Conservation (phyloP, 2,113 vertebrate genomes). For the Oceanites oceanicus region DNA sequence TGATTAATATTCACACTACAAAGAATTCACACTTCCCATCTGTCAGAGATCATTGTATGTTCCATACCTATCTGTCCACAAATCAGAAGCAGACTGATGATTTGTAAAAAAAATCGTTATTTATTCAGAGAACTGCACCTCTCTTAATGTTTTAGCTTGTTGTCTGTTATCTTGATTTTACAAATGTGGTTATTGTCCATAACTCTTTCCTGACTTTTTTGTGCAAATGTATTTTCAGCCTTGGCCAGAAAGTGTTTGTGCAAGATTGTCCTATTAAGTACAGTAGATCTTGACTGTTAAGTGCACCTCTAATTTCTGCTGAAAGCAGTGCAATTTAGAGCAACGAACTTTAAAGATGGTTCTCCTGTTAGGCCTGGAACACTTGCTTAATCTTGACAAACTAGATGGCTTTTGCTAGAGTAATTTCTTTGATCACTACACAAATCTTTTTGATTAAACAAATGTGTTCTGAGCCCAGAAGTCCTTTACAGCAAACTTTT, state of each 20-base stretch:
- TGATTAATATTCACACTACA: constrained; percentile 17
- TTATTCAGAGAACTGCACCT: neutral
- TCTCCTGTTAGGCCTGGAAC: neutral
- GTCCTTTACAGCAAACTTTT: neutral
- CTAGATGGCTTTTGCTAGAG: neutral
- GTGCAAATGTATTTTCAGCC: neutral
- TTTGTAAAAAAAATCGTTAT: neutral
- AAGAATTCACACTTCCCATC: neutral
- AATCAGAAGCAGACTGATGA: neutral
- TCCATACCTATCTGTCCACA: neutral
- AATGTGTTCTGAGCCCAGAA: neutral
- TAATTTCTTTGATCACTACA: constrained; percentile 41
- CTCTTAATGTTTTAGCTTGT: neutral
- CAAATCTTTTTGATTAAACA: constrained; percentile 29
- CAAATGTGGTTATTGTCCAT: neutral
- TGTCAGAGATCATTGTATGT: neutral
- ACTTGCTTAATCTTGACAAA: neutral
- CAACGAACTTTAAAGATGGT: neutral
- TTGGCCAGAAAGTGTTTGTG: neutral
- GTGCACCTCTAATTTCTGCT: neutral
- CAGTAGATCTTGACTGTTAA: neutral
- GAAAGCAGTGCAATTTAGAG: neutral
- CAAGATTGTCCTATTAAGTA: neutral
- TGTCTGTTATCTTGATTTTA: neutral
- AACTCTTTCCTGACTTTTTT: neutral